phyloP scores from a whole-genome alignment of 2,797 vertebrate genomes.

The Mallotus villosus region DNA sequence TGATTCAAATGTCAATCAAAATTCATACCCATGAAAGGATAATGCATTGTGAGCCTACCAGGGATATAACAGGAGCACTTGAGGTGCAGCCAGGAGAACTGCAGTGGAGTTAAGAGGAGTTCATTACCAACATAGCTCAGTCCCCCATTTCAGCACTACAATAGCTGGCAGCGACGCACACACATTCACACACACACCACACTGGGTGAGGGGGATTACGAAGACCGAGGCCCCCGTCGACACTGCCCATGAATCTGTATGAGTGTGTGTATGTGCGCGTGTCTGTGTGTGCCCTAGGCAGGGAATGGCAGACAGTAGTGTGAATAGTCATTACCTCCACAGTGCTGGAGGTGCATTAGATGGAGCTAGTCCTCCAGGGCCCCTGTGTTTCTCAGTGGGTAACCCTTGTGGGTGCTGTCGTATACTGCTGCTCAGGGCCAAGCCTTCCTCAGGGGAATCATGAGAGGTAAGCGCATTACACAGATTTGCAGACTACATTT shows the following conservation, averaged over 20 bases:
- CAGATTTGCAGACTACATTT: background rate
- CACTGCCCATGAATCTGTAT: conserved; percentile 24
- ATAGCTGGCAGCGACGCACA: conserved; percentile 3
- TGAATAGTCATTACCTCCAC: conserved; percentile 27
- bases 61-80: background rate
- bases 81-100: background rate
- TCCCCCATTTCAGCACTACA: background rate
- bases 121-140: background rate
- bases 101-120: background rate
- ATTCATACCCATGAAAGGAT: background rate
- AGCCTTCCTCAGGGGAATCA: conserved; percentile 30
- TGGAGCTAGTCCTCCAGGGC: conserved; percentile 27
- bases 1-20: conserved; percentile 3
- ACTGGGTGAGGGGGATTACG: background rate
- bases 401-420: conserved; percentile 4
- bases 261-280: background rate
- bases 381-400: conserved; percentile 7
- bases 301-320: conserved; percentile 26
- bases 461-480: conserved; percentile 4
- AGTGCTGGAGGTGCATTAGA: conserved; percentile 23
- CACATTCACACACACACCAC: conserved; percentile 8
- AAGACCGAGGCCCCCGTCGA: background rate
- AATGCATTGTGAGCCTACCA: background rate
- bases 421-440: conserved; percentile 23
- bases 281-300: conserved; percentile 23